Evolutionary conservation across 2,888 invertebrate genomes (phyloP), one percentile per base, ranked within the genome.

Genomic region (Azorinus chamasolen): DNA sequence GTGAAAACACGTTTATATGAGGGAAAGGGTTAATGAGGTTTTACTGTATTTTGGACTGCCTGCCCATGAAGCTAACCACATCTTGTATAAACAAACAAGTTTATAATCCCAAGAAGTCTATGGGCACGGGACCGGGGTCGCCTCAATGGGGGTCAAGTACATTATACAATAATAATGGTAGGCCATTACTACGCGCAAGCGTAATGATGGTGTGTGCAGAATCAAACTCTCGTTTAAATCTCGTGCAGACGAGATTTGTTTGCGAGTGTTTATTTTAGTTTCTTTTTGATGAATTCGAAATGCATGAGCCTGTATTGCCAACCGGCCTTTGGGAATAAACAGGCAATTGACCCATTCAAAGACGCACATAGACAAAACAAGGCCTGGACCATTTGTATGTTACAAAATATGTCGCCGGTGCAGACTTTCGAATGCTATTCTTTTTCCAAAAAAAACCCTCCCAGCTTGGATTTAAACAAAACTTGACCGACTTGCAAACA

Each of bases 161-260:
- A 41, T 76, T 79, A 65, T 61, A 54, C 57, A 79, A 79, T 55
- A 20, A 10, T 61, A 72, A 59, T 65, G 62, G 69, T 57, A n/a
- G 22, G 62, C 53, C 57, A 59, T 53, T 64, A 59, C 32, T 46
- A 51, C 54, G 37, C 27, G 51, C 61, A 32, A 2, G 12, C 25
- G 16, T 54, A 51, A 50, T 48, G 57, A 41, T 32, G 22, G 53
- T 64, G 55, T 66, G 68, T 18, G 25, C 37, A 53, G 27, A 41
- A 80, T 80, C 69, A 73, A 69, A 63, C 45, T 63, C 73, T 80
- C 80, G 73, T 77, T 77, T 59, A 58, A 76, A 18, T 70, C 76
- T 59, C 75, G 64, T 74, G 69, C 39, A 45, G 37, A 12, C 37
- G 62, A 39, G 59, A 65, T 48, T 53, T 59, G 59, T 24, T 37